Conservation (phyloP, 2,797 vertebrate genomes). For the Martes flavigula region DNA sequence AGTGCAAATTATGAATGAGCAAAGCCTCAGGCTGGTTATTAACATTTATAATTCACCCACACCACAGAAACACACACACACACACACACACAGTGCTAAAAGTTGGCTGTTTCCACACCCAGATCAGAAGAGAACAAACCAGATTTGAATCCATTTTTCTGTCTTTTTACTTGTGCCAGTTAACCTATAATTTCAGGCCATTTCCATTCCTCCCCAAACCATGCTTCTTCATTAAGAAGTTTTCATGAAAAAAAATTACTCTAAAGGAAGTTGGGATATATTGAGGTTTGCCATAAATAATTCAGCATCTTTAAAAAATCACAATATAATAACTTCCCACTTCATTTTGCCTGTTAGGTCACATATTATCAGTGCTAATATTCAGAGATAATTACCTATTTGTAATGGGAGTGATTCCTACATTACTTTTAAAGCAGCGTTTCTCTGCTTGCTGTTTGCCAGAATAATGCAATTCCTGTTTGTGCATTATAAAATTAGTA, state of each 20-base stretch:
- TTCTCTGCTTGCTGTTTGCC: not conserved
- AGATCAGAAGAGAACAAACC: not conserved
- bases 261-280: not conserved
- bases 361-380: constrained; percentile 18
- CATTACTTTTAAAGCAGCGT: constrained; percentile 1
- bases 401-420: not conserved
- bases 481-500: not conserved
- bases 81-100: not conserved
- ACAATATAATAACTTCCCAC: not conserved
- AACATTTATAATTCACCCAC: not conserved
- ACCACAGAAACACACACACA: too few relatives aligned
- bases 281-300: not conserved
- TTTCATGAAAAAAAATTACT: not conserved
- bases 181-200: not conserved
- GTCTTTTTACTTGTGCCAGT: not conserved
- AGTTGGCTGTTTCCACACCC: not conserved
- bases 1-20: not conserved
- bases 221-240: not conserved
- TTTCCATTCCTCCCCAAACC: not conserved
- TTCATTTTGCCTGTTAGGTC: constrained; percentile 18
- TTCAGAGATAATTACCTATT: constrained; percentile 19
- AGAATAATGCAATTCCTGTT: constrained; percentile 28
- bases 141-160: not conserved
- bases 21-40: not conserved
- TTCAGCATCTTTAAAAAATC: not conserved